Evolutionary conservation across 1,140 invertebrate species (phyloP), one percentile per base, ranked within the genome.

Genomic region (Halyomorpha halys): DNA sequence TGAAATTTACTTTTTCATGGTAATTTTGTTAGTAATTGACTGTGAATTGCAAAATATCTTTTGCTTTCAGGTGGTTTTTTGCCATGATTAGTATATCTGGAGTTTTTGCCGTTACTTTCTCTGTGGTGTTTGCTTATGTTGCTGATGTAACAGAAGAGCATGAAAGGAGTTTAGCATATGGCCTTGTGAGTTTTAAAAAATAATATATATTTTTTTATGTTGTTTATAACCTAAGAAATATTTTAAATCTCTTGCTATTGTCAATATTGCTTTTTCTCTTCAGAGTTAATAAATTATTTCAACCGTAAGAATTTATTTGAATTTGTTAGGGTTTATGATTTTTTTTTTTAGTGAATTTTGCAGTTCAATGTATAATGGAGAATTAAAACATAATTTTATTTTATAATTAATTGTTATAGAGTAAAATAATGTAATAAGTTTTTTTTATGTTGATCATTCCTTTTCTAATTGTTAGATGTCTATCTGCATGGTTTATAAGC

Each of bases 21-120:
- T 62, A 25, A 4, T 18, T 51, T 5, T 62, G 23, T 61, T 59
- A 6, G 63, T 60, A 34, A 34, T 34, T 18, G 6, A 25, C 11
- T 49, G 47, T 4, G 19, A 18, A 49, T n/a, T 18, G 11, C 47
- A 49, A 4, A 3, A 53, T 15, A 21, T 15, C 14, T 25, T 53
- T 19, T 53, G 1, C 18, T 53, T 16, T 61, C 71, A 86, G 83
- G 81, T 99, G 96, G 96, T 99, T 99, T 77, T 99, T 99, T 80
- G 95, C 95, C 59, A 94, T 98, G 89, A 96, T 99, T 77, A 96
- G 92, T 71, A 94, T 99, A 74, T 97, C 93, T 68, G 97, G 97
- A 64, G 87, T 98, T 66, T 99, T 99, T 78, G 93, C 97, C 61
- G 97, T 98, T 60, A 99, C 97, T 51, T 99, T 99, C 76, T 94